phyloP scores from a whole-genome alignment of 2,797 vertebrate genomes.

The Pseudopleuronectes americanus region DNA sequence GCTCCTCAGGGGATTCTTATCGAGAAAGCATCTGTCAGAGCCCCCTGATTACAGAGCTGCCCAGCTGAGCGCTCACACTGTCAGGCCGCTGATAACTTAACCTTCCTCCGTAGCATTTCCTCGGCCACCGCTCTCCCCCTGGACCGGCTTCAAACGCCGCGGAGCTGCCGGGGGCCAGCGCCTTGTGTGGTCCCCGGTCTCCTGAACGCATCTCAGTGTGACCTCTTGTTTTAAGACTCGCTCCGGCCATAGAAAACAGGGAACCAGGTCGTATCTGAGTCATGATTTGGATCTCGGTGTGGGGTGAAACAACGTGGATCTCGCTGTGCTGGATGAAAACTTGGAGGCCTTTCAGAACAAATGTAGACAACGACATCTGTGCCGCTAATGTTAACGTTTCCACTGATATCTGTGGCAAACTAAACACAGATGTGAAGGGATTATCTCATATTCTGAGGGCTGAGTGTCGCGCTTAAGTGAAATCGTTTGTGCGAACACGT shows the following conservation, averaged over 20 bases:
- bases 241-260: conserved; percentile 64
- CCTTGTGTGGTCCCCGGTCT: conserved; percentile 80
- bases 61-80: conserved; percentile 54
- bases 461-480: conserved; percentile 29
- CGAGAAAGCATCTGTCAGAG: conserved; percentile 80
- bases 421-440: conserved; percentile 66
- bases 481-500: conserved; percentile 34
- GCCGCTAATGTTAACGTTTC: conserved; percentile 61
- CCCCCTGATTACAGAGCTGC: conserved; percentile 65
- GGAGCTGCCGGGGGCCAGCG: conserved; percentile 50
- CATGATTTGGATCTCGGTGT: conserved; percentile 54
- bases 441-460: conserved; percentile 49
- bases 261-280: conserved; percentile 56
- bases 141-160: conserved; percentile 70
- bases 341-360: conserved; percentile 63
- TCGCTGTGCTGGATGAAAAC: conserved; percentile 45
- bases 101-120: conserved; percentile 51
- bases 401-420: conserved; percentile 67
- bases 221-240: conserved; percentile 63
- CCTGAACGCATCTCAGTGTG: conserved; percentile 67
- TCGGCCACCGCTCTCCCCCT: conserved; percentile 24
- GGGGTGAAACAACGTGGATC: conserved; percentile 43
- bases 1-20: conserved; percentile 69
- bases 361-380: conserved; percentile 33
- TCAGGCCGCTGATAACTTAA: conserved; percentile 74